Evolutionary conservation across 2,113 vertebrate species (phyloP), one percentile per base, ranked within the genome.

Genomic region (Hemiscyllium ocellatum): DNA sequence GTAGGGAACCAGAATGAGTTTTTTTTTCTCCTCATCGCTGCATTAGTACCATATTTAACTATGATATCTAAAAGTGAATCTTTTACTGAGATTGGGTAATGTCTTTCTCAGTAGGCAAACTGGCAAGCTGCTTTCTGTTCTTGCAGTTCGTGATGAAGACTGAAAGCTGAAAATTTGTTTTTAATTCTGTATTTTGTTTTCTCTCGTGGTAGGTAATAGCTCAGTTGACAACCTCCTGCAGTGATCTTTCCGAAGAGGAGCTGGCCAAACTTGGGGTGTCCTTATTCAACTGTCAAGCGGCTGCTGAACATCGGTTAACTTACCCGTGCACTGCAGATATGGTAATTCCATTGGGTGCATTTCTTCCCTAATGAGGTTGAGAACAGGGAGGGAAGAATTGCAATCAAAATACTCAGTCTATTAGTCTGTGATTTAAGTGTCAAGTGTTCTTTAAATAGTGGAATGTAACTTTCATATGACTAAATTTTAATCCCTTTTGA

Each of bases 261-360:
- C 97, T 98, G 0, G 97, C 98, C 0, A 97, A 98, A 96, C 97
- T 98, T 1, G 97, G 98, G 0, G 98, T 98, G 22, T 96, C 95
- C 0, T 96, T 98, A 56, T 98, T 98, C 83, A 98, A 98, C 97
- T 98, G 98, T 95, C 98, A 98, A 94, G 97, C 98, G 0, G 97
- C 97, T 50, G 95, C 96, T 0, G 97, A 98, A 96, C 97, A 97
- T 0, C 97, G 96, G 0, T 87, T 0, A 91, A 97, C 97, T 2
- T 98, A 97, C 96, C 95, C 96, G 0, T 98, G 98, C 78, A 97
- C 97, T 0, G 96, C 97, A 0, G 96, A 97, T 72, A 98, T 97
- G 97, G 98, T 98, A 97, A 29, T n/a, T 68, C 19, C 26, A 33
- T 29, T 68, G 52, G 3, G n/a, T 61, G 20, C 24, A n/a, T 87